A percentile compares a stretch with the other conserved stretches of the same genome.
These are phyloP conservation scores for Nomada goodeniana DNA, from an alignment of 2,888 invertebrate genomes.

Conservation along the genomic window DNA sequence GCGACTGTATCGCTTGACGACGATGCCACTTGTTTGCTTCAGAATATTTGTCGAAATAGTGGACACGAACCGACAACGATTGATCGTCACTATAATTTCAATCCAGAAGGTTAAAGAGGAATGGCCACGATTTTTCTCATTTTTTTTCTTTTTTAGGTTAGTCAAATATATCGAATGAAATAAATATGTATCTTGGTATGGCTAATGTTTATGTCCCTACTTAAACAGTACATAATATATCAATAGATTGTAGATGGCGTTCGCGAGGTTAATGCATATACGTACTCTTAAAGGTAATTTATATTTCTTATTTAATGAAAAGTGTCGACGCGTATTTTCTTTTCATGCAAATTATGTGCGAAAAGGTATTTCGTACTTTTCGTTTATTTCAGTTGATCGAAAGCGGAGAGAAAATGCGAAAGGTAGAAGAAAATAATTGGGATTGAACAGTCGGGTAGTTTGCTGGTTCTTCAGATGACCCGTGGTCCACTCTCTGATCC, in stretches of 20 bases:
- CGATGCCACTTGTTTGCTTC: conserved; percentile 8
- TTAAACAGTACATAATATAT: too few relatives aligned
- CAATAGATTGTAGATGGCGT: too few relatives aligned
- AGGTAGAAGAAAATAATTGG: conserved; percentile 14
- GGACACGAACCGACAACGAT: conserved; percentile 1
- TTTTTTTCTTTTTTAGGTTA: neutral
- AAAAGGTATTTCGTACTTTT: neutral
- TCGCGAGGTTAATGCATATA: neutral
- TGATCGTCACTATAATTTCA: neutral
- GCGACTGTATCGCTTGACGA: conserved; percentile 4
- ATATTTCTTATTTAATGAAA: too few relatives aligned
- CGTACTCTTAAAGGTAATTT: too few relatives aligned
- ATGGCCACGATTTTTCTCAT: neutral
- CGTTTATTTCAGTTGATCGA: neutral
- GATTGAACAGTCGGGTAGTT: conserved; percentile 28
- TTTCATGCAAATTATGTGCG: neutral
- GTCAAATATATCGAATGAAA: neutral
- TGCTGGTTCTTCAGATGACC: conserved; percentile 59
- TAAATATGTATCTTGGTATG: neutral
- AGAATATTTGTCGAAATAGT: neutral
- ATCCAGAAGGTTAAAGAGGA: neutral
- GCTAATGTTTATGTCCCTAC: neutral
- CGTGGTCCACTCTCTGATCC: conserved; percentile 52
- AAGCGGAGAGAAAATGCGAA: neutral
- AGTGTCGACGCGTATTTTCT: too few relatives aligned